Evolutionary conservation across 2,888 invertebrate species (phyloP), one percentile per base, ranked within the genome.

Genomic region (Mythimna loreyi): DNA sequence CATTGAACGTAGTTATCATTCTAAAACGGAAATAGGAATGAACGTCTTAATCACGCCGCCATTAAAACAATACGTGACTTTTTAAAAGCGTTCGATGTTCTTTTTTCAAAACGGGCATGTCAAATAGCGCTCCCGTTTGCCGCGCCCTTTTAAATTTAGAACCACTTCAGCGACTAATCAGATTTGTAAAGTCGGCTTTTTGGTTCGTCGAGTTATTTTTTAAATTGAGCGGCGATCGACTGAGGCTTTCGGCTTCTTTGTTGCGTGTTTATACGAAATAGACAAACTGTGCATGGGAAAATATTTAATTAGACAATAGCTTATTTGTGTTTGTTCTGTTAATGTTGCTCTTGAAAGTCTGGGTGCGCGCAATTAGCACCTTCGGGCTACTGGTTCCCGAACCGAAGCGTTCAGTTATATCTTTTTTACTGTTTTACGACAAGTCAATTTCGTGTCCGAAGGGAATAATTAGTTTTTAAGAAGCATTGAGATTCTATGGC

Each of bases 241-340:
- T 84, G 81, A 85, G 83, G 62, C 66, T 80, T 89, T 89, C 93
- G 92, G 92, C 88, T 79, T 91, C 93, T 94, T 94, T 94, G 92
- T 91, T 86, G 82, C 74, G 76, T 78, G 84, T 85, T 83, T 87
- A 87, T 89, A 89, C 88, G 86, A 90, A 89, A 91, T 87, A 88
- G 85, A 90, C 87, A 88, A 89, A 84, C 82, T 56, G 75, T 83
- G 90, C 91, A 94, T 95, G 95, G 94, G 95, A 95, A 95, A 95
- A 94, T 92, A 94, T 95, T 94, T 95, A 95, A 96, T 95, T 95
- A 96, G 92, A 94, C 93, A 94, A 95, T 94, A 94, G 94, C 90
- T 96, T 95, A 95, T 94, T 94, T 94, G 93, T 94, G 92, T 95
- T 96, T 95, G 95, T 93, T 92, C 92, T 93, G 94, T 95, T 96